Conservation (phyloP, 2,888 invertebrate genomes). For the Cryptocheilus praepositus region DNA sequence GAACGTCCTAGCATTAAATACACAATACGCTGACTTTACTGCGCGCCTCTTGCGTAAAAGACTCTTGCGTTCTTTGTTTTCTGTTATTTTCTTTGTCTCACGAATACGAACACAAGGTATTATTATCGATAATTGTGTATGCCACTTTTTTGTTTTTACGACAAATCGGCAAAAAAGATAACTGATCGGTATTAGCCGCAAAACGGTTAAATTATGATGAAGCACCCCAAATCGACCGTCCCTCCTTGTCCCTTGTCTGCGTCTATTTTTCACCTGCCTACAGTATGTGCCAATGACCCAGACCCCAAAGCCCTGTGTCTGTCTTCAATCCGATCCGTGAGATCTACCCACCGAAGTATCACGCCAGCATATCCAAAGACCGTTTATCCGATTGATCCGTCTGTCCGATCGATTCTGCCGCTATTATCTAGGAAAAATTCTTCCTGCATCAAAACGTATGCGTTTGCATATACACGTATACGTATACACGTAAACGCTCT, state of each 20-base stretch:
- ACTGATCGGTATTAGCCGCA: slow-evolving; percentile 23
- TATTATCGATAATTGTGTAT: slow-evolving; percentile 21
- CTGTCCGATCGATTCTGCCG: slow-evolving; percentile 23
- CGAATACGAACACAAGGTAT: slow-evolving; percentile 10
- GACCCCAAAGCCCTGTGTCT: slow-evolving; percentile 61
- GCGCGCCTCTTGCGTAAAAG: slow-evolving; percentile 55
- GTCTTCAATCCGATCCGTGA: slow-evolving; percentile 58
- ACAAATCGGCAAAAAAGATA: slow-evolving; percentile 46
- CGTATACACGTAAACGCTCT: too few species aligned
- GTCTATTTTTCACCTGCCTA: slow-evolving; percentile 72
- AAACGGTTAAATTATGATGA: slow-evolving; percentile 38
- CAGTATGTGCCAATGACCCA: slow-evolving; percentile 61
- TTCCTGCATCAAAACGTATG: background rate
- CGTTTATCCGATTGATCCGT: slow-evolving; percentile 22
- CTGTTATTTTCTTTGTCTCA: slow-evolving; percentile 22
- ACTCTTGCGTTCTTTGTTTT: slow-evolving; percentile 54
- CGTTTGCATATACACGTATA: too few species aligned
- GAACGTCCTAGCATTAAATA: slow-evolving; percentile 66
- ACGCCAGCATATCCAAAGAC: slow-evolving; percentile 32
- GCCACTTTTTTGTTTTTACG: slow-evolving; percentile 45
- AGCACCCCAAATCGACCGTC: slow-evolving; percentile 48
- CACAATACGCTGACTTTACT: slow-evolving; percentile 53
- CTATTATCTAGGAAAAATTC: slow-evolving; percentile 13
- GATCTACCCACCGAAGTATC: slow-evolving; percentile 53
- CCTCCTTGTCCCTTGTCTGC: slow-evolving; percentile 73